Evolutionary conservation across 2,797 vertebrate genomes (phyloP), one percentile per base, ranked within the genome.

Genomic region (Pterois miles): DNA sequence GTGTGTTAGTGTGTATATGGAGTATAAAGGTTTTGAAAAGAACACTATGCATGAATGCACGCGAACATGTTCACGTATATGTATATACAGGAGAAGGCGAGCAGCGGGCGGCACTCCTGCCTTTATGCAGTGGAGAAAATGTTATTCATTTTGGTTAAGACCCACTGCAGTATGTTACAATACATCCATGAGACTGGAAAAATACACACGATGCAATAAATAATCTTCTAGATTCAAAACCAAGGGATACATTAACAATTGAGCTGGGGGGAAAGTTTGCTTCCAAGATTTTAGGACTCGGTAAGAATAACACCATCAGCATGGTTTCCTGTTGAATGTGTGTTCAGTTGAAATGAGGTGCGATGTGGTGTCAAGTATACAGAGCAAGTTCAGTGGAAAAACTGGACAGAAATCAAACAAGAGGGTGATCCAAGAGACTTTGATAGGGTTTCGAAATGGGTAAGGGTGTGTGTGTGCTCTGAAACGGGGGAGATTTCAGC

Each of bases 141-240:
- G 65, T 69, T 78, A 78, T 87, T 87, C 60, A 91, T 91, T 77
- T 65, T 50, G 73, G 60, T 78, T 29, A 60, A 71, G n/a, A 82
- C 72, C 20, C 50, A 57, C 1, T 5, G 48, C 58, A 31, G n/a
- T 40, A 6, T 23, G 25, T 31, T 40, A 54, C 46, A 84, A 70
- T 57, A 27, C 23, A 52, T 34, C 38, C 23, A 62, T 7, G 25
- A 56, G 18, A 48, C 27, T 18, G 34, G 27, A 54, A 70, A 43
- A 63, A 81, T 59, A 8, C 40, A 62, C 29, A 65, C 13, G 64
- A 74, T 23, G 10, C 48, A 73, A 74, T 66, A 71, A 80, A 76
- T 65, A 52, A 64, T 27, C 43, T 29, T 76, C n/a, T 40, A 23
- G 18, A 81, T 57, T 71, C 20, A 66, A 85, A 80, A 80, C 22